phyloP scores from a whole-genome alignment of 1,140 invertebrate species.

The Panulirus ornatus region DNA sequence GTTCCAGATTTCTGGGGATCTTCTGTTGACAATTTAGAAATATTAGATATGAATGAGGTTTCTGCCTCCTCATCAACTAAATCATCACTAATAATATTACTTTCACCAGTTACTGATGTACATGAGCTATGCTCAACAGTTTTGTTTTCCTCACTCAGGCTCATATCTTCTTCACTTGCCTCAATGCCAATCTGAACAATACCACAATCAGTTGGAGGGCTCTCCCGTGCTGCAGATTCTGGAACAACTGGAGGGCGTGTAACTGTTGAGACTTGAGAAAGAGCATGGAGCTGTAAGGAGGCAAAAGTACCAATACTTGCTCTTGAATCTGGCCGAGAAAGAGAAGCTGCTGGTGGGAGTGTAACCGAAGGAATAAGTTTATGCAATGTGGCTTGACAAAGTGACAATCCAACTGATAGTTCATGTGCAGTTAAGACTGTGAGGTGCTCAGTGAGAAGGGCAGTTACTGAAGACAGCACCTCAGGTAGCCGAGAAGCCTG shows the following conservation, averaged over 20 bases:
- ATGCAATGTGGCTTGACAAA: conserved; percentile 73
- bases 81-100: conserved; percentile 39
- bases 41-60: conserved; percentile 57
- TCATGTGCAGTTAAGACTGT: conserved; percentile 57
- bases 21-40: conserved; percentile 14
- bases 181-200: conserved; percentile 73
- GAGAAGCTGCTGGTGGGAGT: conserved; percentile 45
- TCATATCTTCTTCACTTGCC: conserved; percentile 56
- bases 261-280: conserved; percentile 24
- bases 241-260: conserved; percentile 36
- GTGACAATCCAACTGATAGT: conserved; percentile 69
- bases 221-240: conserved; percentile 54
- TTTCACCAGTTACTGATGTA: conserved; percentile 38
- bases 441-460: conserved; percentile 73
- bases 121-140: conserved; percentile 15
- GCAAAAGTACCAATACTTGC: conserved; percentile 60
- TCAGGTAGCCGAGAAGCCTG: conserved; percentile 69
- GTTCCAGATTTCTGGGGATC: conserved; percentile 9
- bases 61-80: conserved; percentile 56
- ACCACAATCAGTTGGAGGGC: conserved; percentile 58
- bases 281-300: conserved; percentile 51
- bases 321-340: conserved; percentile 64
- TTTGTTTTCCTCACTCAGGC: conserved; percentile 11
- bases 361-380: conserved; percentile 74
- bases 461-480: conserved; percentile 69